Conservation (phyloP, 2,888 invertebrate species). For the Drosophila borborema region DNA sequence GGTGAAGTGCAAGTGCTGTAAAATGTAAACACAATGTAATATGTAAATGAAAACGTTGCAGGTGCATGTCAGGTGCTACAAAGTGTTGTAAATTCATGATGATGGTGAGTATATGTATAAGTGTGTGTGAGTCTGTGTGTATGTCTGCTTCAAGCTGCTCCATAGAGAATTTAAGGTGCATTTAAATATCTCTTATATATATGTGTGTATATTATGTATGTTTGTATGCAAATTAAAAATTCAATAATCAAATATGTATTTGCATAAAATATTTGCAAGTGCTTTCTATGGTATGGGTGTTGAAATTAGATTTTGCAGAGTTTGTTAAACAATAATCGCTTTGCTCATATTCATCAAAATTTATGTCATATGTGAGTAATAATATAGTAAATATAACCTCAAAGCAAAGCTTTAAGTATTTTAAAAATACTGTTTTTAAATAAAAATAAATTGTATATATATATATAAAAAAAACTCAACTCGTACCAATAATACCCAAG, state of each 20-base stretch:
- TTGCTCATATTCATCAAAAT: no score
- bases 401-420: no score
- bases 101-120: not conserved
- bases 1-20: constrained; percentile 28
- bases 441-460: no score
- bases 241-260: constrained; percentile 20
- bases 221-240: not conserved
- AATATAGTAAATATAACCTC: no score
- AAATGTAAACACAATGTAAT: constrained; percentile 27
- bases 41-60: constrained; percentile 41
- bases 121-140: constrained; percentile 2
- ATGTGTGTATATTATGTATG: not conserved
- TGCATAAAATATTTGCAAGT: constrained; percentile 17
- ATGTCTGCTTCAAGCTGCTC: constrained; percentile 4
- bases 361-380: no score
- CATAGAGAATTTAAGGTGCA: no score
- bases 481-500: no score
- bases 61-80: constrained; percentile 18
- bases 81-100: constrained; percentile 24
- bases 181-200: no score
- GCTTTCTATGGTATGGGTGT: not conserved
- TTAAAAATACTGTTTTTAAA: no score
- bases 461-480: no score
- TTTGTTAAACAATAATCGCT: no score
- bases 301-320: not conserved